Evolutionary conservation across 2,888 invertebrate genomes (phyloP), one percentile per base, ranked within the genome.

Genomic region (Atethmia centrago): DNA sequence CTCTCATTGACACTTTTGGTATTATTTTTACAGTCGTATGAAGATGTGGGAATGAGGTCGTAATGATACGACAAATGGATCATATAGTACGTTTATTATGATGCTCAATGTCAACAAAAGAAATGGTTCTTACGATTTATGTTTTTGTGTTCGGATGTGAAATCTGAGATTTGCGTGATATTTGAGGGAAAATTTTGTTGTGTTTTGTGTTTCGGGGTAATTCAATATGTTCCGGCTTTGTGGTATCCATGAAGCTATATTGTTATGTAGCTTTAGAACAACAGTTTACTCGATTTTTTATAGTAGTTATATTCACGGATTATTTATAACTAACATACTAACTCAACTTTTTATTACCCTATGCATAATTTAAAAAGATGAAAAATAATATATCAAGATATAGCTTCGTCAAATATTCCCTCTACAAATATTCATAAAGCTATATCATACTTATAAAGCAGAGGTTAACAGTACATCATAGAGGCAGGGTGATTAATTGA

Each of bases 401-500:
- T 40, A 40, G 25, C 3, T 19, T 28, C 25, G 21, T 3, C 2
- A 62, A 42, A 19, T 36, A 36, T 19, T 42, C 3, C 4, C 14
- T 12, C 3, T 16, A 19, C 16, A n/a, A n/a, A 9, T 21, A 9
- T 45, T 59, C 25, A 28, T 53, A 36, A 0, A 53, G 14, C n/a
- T 36, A 36, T 49, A 63, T 25, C n/a, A 28, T 42, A 69, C 53
- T 49, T 66, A 71, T 74, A 53, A 69, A 67, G 42, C 25, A 64
- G 67, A 74, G 61, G 74, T 86, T 75, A 80, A 74, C 62, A 71
- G 70, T 64, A 73, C 69, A 70, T 84, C 70, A 70, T 71, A 83
- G 59, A 55, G 79, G 28, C 70, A 56, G 59, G 63, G 66, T 82
- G 78, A 81, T 85, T 85, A 85, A 86, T 86, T 87, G 83, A 88